Base-by-base conservation (phyloP, 2,113 vertebrate species). In the Bufo bufo region DNA sequence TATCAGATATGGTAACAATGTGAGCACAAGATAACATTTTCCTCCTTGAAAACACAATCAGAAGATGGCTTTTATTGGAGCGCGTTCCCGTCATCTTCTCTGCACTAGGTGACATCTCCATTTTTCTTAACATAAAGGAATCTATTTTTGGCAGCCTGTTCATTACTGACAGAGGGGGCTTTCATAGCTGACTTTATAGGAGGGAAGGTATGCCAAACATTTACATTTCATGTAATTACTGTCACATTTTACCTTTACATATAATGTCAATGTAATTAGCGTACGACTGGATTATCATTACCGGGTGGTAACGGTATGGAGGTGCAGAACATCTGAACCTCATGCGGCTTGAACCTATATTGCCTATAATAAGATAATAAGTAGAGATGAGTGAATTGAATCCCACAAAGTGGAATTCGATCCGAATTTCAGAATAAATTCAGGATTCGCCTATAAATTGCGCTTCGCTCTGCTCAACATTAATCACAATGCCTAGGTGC, bases 31-130 rank as follows among this genome's bases (percentile, higher is more conserved):
- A 65, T 82, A 63, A 12, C 19, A 20, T 63, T 81, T 6, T 61
- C 56, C 19, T 58, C 45, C 59, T n/a, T 49, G 59, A 50, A 82
- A 82, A 82, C 78, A 63, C 58, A 82, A 63, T 63, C 23, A 61
- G 10, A 61, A 63, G 43, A 33, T 45, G n/a, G 47, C 19, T 66
- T 14, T 82, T 66, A 65, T 43, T 16, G 43, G 16, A n/a, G 17
- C 61, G 19, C 5, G 0, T 61, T 82, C 12, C 6, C 58, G 49
- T 47, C 13, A 16, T 49, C 45, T 45, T 47, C 33, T 45, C 45
- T 8, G 17, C 17, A 4, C 23, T 17, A n/a, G n/a, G 63, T 45
- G 69, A 23, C 20, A 6, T 65, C 63, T 23, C 61, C 45, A 50
- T 52, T 33, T 49, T 52, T 65, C 58, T 4, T 61, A 6, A 81